Base-by-base conservation (phyloP, 2,888 invertebrate species). In the Acronicta leporina region DNA sequence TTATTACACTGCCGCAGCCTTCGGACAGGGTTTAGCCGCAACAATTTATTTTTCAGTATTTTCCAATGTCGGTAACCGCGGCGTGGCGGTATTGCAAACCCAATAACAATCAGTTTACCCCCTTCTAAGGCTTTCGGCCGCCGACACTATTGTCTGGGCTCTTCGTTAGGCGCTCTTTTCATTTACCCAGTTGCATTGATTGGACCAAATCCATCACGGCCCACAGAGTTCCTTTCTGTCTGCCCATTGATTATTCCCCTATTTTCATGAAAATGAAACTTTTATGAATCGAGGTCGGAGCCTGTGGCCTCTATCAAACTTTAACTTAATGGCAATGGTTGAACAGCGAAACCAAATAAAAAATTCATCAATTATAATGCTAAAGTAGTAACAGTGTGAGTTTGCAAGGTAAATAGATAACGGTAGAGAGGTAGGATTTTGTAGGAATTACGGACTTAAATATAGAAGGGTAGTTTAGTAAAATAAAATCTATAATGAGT, bases 21-120 rank as follows among this genome's bases (percentile, higher is more conserved):
- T 38, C 40, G 61, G 61, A 41, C 35, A 42, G 16, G 40, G 57
- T 58, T 72, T 63, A 46, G 56, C 63, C 79, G 7, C 77, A 79
- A 68, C 79, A 79, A 79, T 82, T 81, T 79, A 79, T 82, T 84
- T 83, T 82, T 79, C 77, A 82, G 79, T 79, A 82, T 80, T 82
- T 75, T 71, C 75, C 70, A 72, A 79, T 79, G 77, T 80, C 70
- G 64, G 77, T 52, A 68, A 52, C 75, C 76, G 70, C 63, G 60
- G 77, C 73, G 76, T 74, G 80, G 47, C 46, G 50, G 44, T 65
- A 45, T 68, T 55, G 62, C 75, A 80, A 84, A 87, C 84, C 83
- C 85, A 87, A 88, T 84, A 87, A 86, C 87, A 88, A 87, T 87
- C 84, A 84, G 86, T 85, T n/a, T 84, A 86, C 54, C 61, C 79